Evolutionary conservation across 2,797 vertebrate genomes (phyloP).

Genomic region (Enteromius radiatus): DNA sequence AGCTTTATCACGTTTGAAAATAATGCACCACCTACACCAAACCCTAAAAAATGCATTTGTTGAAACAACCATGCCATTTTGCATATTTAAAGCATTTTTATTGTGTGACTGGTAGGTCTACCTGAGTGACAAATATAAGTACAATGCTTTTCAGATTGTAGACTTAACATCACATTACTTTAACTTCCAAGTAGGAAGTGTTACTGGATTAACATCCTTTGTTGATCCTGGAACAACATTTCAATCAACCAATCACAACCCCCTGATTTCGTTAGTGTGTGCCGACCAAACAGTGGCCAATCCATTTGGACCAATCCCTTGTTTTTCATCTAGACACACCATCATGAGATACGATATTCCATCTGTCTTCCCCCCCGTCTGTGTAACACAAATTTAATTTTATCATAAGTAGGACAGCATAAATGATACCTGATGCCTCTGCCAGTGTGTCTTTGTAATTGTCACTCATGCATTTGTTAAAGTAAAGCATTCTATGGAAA

Average conservation of each 20-base stretch:
- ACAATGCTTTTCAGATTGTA: not conserved
- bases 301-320: not conserved
- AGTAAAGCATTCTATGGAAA: not conserved
- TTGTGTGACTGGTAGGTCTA: not conserved
- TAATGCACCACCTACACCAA: not conserved
- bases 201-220: not conserved
- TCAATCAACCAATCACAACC: not conserved
- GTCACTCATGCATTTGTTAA: not conserved
- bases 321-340: not conserved
- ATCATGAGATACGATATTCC: not conserved
- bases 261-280: not conserved
- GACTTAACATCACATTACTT: not conserved
- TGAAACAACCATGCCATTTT: not conserved
- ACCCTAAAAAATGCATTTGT: constrained; percentile 2
- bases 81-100: not conserved
- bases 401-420: not conserved
- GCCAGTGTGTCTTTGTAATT: not conserved
- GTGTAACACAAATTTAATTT: not conserved
- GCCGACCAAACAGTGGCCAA: not conserved
- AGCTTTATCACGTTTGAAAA: not conserved
- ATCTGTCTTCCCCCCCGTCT: not conserved
- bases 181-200: not conserved
- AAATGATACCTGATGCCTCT: not conserved
- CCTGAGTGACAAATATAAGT: not conserved
- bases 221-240: not conserved